phyloP scores from a whole-genome alignment of 2,888 invertebrate genomes.

The Athalia rosae region DNA sequence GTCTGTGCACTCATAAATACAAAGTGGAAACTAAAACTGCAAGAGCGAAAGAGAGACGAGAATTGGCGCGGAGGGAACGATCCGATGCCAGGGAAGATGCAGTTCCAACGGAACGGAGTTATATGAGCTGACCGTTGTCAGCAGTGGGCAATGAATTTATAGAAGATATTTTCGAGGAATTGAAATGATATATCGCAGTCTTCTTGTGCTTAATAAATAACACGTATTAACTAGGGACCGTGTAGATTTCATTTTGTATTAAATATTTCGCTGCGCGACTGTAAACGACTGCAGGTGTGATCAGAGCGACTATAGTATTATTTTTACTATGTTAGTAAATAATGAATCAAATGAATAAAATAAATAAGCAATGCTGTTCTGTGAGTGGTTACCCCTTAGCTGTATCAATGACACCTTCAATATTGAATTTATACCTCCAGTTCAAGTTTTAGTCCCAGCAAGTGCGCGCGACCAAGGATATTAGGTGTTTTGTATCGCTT shows the following conservation, averaged over 20 bases:
- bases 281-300: slow-evolving; percentile 17
- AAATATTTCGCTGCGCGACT: slow-evolving; percentile 26
- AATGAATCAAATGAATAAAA: slow-evolving; percentile 34
- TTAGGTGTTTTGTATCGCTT: slow-evolving; percentile 22
- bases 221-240: slow-evolving; percentile 35
- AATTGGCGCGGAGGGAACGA: neutral
- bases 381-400: slow-evolving; percentile 32
- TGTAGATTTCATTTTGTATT: slow-evolving; percentile 48
- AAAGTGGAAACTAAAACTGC: slow-evolving; percentile 24
- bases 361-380: slow-evolving; percentile 21
- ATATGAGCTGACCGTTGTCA: neutral
- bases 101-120: slow-evolving; percentile 2
- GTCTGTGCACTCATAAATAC: slow-evolving; percentile 9
- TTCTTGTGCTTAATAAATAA: slow-evolving; percentile 35
- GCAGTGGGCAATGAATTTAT: neutral
- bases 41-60: slow-evolving; percentile 4
- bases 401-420: slow-evolving; percentile 26
- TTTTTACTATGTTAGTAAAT: slow-evolving; percentile 47
- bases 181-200: slow-evolving; percentile 16
- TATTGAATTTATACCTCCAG: slow-evolving; percentile 10
- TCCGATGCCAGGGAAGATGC: neutral
- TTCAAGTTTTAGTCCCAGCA: neutral
- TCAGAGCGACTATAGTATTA: slow-evolving; percentile 46
- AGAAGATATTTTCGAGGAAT: slow-evolving; percentile 1
- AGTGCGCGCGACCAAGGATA: slow-evolving; percentile 3